Evolutionary conservation across 2,888 invertebrate genomes (phyloP).

Genomic region (Ceriagrion tenellum): DNA sequence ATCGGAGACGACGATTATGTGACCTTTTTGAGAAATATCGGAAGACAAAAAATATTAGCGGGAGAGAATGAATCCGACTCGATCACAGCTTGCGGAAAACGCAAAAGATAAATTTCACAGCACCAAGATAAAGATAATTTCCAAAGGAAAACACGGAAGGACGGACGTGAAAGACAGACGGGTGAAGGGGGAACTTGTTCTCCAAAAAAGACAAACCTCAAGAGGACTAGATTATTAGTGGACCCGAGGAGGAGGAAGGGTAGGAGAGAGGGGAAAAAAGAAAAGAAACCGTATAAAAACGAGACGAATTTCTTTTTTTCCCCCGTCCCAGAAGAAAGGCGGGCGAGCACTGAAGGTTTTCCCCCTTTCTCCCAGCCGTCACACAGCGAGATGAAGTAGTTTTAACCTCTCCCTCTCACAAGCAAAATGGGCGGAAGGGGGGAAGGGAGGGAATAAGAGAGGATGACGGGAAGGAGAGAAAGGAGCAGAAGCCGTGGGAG

Average conservation of each 20-base stretch:
- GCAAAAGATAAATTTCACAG: background rate
- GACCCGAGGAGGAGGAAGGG: background rate
- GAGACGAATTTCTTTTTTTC: too few relatives aligned
- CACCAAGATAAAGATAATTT: background rate
- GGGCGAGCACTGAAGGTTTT: background rate
- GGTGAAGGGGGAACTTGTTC: background rate
- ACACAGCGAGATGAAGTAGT: background rate
- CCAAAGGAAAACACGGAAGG: background rate
- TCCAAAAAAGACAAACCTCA: background rate
- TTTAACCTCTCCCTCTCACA: background rate
- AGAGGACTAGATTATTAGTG: slow-evolving; percentile 7
- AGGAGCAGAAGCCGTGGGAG: background rate
- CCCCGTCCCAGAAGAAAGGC: background rate
- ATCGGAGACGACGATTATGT: too few relatives aligned
- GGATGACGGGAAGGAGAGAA: too few relatives aligned
- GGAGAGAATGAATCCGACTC: background rate
- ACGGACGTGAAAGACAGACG: background rate
- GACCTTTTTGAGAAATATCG: too few relatives aligned
- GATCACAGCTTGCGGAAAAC: background rate
- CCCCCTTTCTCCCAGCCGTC: background rate
- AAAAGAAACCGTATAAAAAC: too few relatives aligned
- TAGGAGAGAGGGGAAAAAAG: background rate
- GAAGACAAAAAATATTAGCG: too few relatives aligned
- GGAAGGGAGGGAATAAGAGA: background rate
- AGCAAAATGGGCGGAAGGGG: background rate